Base-by-base conservation (phyloP, 2,113 vertebrate genomes). In the Lepidiolamprologus cunningtoni region DNA sequence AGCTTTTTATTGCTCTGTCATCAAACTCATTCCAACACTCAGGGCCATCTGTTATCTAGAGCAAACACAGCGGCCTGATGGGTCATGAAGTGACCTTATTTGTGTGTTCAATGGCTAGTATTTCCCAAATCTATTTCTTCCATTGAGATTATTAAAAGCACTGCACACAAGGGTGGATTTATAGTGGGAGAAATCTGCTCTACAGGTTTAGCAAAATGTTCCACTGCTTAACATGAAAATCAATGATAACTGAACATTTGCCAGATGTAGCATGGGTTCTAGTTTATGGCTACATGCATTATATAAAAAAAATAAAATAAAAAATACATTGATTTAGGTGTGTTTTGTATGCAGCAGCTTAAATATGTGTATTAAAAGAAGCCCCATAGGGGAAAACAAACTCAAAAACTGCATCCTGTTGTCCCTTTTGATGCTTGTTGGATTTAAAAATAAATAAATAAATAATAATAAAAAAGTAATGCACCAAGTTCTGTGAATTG, bases 1-100 rank as follows among this genome's bases (percentile, higher is more conserved):
- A 3, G 13, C 14, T 80, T 40, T 81, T 87, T 89, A 94, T 87
- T 92, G 81, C 80, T 33, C 14, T 19, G 58, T 73, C 52, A 82
- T 90, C 53, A 81, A 92, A 63, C 31, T 91, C 87, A 92, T 92
- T 89, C 85, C 89, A 86, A 9, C 78, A 80, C 85, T 80, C 17
- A 1, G 26, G 17, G 9, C 81, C 19, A 14, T 23, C 26, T 52
- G 82, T 94, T 94, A 94, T 94, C 93, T 92, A 26, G 33, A 84
- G 91, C 95, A 91, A 95, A 90, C 86, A 93, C 3, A 85, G 52
- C 16, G 3, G 14, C 21, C 17, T 19, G 82, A 90, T 89, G 90
- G 6, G 23, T 11, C n/a, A 47, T 13, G 9, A 42, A 37, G 23
- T 83, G 73, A 82, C 53, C 26, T 17, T 6, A 58, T 91, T 17